A percentile compares a stretch with the other conserved stretches of the same genome.
These are phyloP conservation scores for Paedocypris sp. DNA, from an alignment of 2,113 vertebrate species.

Conservation along the genomic window DNA sequence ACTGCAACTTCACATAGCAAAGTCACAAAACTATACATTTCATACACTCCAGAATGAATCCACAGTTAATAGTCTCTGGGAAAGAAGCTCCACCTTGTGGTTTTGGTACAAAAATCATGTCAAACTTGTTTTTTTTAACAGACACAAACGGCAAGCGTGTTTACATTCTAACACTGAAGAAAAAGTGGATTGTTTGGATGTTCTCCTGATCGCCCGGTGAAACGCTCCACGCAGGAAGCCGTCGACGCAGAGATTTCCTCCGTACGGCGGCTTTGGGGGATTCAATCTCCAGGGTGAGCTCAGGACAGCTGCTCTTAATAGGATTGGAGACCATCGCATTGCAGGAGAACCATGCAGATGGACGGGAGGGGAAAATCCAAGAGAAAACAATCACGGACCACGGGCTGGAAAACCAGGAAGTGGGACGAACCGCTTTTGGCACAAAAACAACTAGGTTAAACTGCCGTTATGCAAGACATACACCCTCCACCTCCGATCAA, in stretches of 20 bases:
- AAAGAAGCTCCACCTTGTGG: too few relatives aligned
- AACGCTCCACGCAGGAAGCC: too few relatives aligned
- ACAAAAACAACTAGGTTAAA: slow-evolving; percentile 20
- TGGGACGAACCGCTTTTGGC: slow-evolving; percentile 10
- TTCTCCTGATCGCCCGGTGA: too few relatives aligned
- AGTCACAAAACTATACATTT: too few relatives aligned
- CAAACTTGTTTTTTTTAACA: too few relatives aligned
- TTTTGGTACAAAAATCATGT: too few relatives aligned
- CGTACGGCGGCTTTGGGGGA: slow-evolving; percentile 3
- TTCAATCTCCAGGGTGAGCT: not conserved
- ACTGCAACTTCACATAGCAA: too few relatives aligned
- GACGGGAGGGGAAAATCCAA: not conserved
- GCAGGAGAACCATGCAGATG: not conserved
- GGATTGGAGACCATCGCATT: slow-evolving; percentile 17
- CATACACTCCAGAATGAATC: too few relatives aligned
- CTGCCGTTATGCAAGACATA: slow-evolving; percentile 3
- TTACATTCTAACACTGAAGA: too few relatives aligned
- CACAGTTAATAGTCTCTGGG: too few relatives aligned
- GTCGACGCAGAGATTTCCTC: slow-evolving; percentile 1
- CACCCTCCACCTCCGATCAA: not conserved
- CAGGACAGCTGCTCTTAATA: slow-evolving; percentile 22
- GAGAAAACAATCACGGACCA: slow-evolving; percentile 1
- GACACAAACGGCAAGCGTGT: too few relatives aligned
- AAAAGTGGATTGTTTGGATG: too few relatives aligned
- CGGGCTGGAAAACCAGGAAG: slow-evolving; percentile 5